phyloP scores from a whole-genome alignment of 2,888 invertebrate species.

The Alviniconcha strummeri region DNA sequence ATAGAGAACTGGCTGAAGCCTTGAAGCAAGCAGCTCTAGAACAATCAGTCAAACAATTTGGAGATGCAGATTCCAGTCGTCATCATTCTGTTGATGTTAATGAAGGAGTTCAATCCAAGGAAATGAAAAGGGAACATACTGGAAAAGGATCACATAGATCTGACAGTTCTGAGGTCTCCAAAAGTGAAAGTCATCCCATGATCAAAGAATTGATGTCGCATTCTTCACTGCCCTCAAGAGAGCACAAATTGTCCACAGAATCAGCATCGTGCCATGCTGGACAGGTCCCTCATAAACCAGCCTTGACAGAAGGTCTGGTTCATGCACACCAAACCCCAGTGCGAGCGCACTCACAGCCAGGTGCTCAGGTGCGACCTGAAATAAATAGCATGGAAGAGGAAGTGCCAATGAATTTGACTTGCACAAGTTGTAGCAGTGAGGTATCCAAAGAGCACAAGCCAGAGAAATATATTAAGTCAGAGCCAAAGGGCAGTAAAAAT shows the following conservation, averaged over 20 bases:
- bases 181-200: conserved; percentile 31
- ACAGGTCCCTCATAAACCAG: not conserved
- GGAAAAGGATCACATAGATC: not conserved
- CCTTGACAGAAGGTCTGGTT: not conserved
- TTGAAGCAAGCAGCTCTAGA: conserved; percentile 14
- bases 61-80: not conserved
- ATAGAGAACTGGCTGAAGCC: conserved; percentile 4
- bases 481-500: not conserved
- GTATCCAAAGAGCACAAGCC: not conserved
- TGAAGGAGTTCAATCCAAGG: not conserved
- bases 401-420: conserved; percentile 43
- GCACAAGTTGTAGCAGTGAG: conserved; percentile 13
- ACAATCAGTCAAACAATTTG: conserved; percentile 1
- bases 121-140: not conserved
- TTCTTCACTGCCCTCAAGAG: not conserved
- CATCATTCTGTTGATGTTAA: conserved; percentile 4
- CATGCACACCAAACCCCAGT: conserved; percentile 27
- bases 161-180: not conserved
- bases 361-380: conserved; percentile 35
- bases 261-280: not conserved
- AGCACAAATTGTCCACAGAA: not conserved
- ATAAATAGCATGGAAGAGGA: conserved; percentile 25
- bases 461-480: conserved; percentile 16
- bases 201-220: conserved; percentile 40
- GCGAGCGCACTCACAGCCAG: conserved; percentile 41